Evolutionary conservation across 2,113 vertebrate species (phyloP).

Genomic region (Jaculus jaculus): DNA sequence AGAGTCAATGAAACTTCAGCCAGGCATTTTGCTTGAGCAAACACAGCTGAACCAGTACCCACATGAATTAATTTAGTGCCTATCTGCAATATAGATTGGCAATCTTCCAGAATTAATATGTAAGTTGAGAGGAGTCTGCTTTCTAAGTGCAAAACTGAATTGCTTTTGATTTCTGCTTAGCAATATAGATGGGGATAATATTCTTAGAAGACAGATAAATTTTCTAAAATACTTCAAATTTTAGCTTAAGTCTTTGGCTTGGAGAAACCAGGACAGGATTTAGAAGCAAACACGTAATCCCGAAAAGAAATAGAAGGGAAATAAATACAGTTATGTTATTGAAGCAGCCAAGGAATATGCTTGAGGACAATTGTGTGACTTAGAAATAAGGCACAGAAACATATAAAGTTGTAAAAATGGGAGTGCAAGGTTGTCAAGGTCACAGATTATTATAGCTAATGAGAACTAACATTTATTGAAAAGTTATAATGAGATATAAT

Average conservation of each 20-base stretch:
- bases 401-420: neutral
- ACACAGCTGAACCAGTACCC: conserved; percentile 63
- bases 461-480: neutral
- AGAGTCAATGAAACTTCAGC: conserved; percentile 64
- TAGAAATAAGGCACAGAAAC: neutral
- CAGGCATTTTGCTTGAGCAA: conserved; percentile 67
- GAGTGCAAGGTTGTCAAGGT: neutral
- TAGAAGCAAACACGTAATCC: neutral
- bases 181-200: neutral
- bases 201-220: neutral
- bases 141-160: conserved; percentile 39
- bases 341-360: neutral
- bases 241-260: neutral
- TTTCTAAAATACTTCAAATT: neutral
- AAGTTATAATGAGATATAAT: neutral
- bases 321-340: neutral
- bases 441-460: neutral
- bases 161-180: neutral
- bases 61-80: conserved; percentile 70
- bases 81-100: conserved; percentile 57
- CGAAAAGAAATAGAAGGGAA: neutral
- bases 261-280: neutral
- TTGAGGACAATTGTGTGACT: neutral
- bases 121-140: conserved; percentile 13
- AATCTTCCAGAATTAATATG: conserved; percentile 52